Percentiles rank a stretch among this genome's conserved stretches.
These are phyloP conservation scores for Brachyhypopomus occidentalis DNA, from an alignment of 2,113 vertebrate genomes.

Conservation along the genomic window DNA sequence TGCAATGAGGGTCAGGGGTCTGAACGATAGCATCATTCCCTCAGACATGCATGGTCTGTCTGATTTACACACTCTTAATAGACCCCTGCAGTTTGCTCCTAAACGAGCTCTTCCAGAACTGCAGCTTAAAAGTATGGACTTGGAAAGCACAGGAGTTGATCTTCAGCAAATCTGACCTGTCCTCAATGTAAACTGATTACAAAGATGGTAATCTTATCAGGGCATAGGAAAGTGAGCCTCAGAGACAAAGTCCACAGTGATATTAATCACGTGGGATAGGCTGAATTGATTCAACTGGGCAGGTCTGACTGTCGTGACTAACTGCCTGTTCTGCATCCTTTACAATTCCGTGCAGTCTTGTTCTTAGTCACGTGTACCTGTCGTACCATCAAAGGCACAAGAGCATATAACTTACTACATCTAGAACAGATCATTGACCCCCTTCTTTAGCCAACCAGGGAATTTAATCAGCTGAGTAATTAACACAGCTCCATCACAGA, in stretches of 20 bases:
- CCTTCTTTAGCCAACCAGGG: background rate
- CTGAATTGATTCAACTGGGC: background rate
- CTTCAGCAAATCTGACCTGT: constrained; percentile 11
- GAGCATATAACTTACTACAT: too few relatives aligned
- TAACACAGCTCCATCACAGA: background rate
- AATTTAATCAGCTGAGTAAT: background rate
- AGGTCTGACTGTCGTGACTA: background rate
- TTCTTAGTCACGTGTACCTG: background rate
- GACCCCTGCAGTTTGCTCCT: constrained; percentile 55
- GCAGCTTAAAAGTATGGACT: constrained; percentile 14
- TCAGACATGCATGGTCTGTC: constrained; percentile 64
- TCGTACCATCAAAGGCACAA: background rate
- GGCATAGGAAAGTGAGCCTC: constrained; percentile 12
- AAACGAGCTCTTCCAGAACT: background rate
- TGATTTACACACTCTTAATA: constrained; percentile 69
- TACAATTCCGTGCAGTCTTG: background rate
- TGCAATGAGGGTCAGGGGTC: constrained; percentile 71
- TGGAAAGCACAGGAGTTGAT: background rate
- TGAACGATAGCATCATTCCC: constrained; percentile 71
- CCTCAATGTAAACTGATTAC: constrained; percentile 12
- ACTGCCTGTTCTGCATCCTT: background rate
- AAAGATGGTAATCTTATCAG: constrained; percentile 30
- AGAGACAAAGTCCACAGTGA: constrained; percentile 25
- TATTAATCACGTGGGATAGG: background rate
- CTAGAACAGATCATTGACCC: background rate